Conservation (phyloP, 2,797 vertebrate genomes). For the Diplodus sargus region DNA sequence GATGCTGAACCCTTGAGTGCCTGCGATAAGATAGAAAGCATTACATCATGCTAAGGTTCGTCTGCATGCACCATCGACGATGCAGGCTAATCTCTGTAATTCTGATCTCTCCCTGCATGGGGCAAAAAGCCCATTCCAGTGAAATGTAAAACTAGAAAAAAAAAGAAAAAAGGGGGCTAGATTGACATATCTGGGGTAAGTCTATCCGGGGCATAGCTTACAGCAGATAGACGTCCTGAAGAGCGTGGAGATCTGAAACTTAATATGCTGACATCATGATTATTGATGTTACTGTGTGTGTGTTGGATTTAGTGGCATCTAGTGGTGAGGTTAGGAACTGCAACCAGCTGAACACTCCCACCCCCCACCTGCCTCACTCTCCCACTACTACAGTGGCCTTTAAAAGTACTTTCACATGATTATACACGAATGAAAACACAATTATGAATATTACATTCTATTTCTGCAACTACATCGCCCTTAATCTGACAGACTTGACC, state of each 20-base stretch:
- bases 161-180: neutral
- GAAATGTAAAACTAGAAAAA: slow-evolving; percentile 50
- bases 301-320: too few relatives aligned
- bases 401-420: too few relatives aligned
- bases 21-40: slow-evolving; percentile 51
- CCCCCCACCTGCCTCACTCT: too few relatives aligned
- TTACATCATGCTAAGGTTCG: slow-evolving; percentile 44
- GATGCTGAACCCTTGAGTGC: slow-evolving; percentile 31
- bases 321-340: too few relatives aligned
- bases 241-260: slow-evolving; percentile 40
- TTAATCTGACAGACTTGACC: too few relatives aligned
- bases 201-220: slow-evolving; percentile 29
- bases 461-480: too few relatives aligned
- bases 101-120: slow-evolving; percentile 26
- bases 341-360: too few relatives aligned
- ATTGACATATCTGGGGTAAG: slow-evolving; percentile 51
- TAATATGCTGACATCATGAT: slow-evolving; percentile 42
- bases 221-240: slow-evolving; percentile 27
- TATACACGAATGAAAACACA: too few relatives aligned
- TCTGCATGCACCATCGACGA: slow-evolving; percentile 38
- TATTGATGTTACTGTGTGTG: slow-evolving; percentile 12
- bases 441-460: too few relatives aligned
- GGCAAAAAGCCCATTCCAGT: slow-evolving; percentile 41
- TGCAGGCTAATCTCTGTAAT: slow-evolving; percentile 47
- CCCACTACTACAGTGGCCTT: too few relatives aligned